Evolutionary conservation across 2,113 vertebrate species (phyloP), one percentile per base, ranked within the genome.

Genomic region (Colius striatus): DNA sequence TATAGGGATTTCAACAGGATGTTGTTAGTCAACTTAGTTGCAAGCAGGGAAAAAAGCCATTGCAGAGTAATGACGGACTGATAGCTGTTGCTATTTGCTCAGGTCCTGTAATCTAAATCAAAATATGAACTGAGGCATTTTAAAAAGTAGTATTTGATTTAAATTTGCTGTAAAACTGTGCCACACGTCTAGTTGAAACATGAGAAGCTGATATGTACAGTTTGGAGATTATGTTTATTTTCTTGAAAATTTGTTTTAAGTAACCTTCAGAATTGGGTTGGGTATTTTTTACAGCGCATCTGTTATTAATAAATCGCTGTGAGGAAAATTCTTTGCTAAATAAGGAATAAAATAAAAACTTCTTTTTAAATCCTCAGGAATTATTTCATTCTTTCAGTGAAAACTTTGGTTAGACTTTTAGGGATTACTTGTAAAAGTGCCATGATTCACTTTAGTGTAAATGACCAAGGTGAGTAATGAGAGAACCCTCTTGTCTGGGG

Each of bases 111-210:
- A 83, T 34, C 61, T n/a, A 79, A 90, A 67, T 48, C 43, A 78
- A 90, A 94, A 87, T 68, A 87, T 26, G 68, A 80, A 50, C 63
- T 54, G 60, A 51, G 77, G 38, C 73, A 47, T 81, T 93, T 75
- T 84, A 62, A 53, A 89, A 81, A 85, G 93, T 79, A 67, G 84
- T 71, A 7, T 93, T 97, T 78, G 62, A 95, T 90, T 92, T 92
- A 93, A 62, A 95, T 97, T 97, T 97, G 82, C 86, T 41, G 25
- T 87, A 75, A 92, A 96, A 71, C 65, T 84, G 54, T 86, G 70
- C 96, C 89, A 58, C 92, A 96, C 78, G 84, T 89, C 77, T 63
- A 88, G 94, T 16, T 90, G 91, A 85, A 87, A 89, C 74, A 18
- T 53, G 88, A 92, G 92, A 84, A 95, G 80, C 87, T 57, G 92